These are phyloP conservation scores for Ptilorrhoa leucosticta DNA, from an alignment of 2,113 vertebrate species.

Conservation along the genomic window DNA sequence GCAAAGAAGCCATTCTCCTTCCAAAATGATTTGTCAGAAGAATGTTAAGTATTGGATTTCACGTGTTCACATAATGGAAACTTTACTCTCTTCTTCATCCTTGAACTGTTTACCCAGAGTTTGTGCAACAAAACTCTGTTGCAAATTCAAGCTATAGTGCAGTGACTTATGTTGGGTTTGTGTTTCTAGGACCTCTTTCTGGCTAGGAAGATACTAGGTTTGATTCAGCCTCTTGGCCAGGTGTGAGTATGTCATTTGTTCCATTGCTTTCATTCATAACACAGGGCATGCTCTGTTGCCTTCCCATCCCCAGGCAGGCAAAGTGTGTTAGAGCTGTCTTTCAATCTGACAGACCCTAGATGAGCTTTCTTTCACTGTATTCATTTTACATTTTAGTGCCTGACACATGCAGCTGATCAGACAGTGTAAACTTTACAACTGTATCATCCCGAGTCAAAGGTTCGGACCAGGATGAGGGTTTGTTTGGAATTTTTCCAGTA, in stretches of 20 bases:
- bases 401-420: neutral
- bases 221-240: neutral
- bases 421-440: neutral
- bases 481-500: fast-evolving
- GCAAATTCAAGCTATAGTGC: neutral
- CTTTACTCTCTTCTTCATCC: neutral
- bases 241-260: neutral
- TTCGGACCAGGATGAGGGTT: neutral
- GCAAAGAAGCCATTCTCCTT: neutral
- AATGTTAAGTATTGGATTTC: neutral
- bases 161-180: neutral
- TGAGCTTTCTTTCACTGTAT: neutral
- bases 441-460: neutral
- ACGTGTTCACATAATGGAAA: neutral
- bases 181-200: neutral
- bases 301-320: neutral
- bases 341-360: neutral
- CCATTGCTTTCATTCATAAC: neutral
- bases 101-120: neutral
- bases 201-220: neutral
- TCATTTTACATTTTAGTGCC: neutral
- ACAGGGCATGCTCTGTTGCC: neutral
- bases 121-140: neutral
- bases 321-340: neutral
- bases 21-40: neutral